Conservation (phyloP, 2,888 invertebrate genomes). For the Tetramorium bicarinatum region DNA sequence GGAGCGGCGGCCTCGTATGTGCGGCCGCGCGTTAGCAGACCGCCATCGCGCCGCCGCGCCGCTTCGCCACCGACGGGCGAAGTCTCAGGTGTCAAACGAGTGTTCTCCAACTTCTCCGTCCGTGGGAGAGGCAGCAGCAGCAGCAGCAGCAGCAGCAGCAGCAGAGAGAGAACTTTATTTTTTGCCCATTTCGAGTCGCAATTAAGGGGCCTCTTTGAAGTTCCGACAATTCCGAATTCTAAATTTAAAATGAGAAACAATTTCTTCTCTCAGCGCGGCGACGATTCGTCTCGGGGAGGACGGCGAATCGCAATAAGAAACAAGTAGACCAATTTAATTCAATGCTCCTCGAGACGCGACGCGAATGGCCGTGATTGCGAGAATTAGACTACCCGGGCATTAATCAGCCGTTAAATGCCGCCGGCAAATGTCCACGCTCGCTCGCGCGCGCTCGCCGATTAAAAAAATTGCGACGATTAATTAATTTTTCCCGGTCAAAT, state of each 20-base stretch:
- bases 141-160: too few relatives aligned
- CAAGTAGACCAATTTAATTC: slow-evolving; percentile 56
- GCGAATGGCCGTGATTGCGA: slow-evolving; percentile 43
- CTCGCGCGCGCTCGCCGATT: not conserved
- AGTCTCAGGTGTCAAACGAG: slow-evolving; percentile 45
- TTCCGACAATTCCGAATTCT: slow-evolving; percentile 40
- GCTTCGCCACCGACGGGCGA: not conserved
- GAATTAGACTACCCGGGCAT: slow-evolving; percentile 42
- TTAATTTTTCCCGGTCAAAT: slow-evolving; percentile 31
- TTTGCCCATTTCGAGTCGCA: slow-evolving; percentile 37
- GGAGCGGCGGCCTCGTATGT: not conserved
- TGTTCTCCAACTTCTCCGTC: slow-evolving; percentile 25
- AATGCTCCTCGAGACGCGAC: slow-evolving; percentile 40
- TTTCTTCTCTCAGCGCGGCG: slow-evolving; percentile 17
- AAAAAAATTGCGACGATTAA: slow-evolving; percentile 26
- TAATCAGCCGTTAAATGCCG: slow-evolving; percentile 47
- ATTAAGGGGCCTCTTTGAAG: slow-evolving; percentile 39
- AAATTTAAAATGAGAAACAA: slow-evolving; percentile 52
- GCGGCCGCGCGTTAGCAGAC: slow-evolving; percentile 9
- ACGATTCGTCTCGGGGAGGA: slow-evolving; percentile 15
- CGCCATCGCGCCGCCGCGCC: not conserved
- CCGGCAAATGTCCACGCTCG: not conserved
- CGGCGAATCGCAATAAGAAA: slow-evolving; percentile 51
- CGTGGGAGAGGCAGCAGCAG: not conserved
- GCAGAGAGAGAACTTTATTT: slow-evolving; percentile 12